phyloP scores from a whole-genome alignment of 2,888 invertebrate species.

The Tetanocera ferruginea region DNA sequence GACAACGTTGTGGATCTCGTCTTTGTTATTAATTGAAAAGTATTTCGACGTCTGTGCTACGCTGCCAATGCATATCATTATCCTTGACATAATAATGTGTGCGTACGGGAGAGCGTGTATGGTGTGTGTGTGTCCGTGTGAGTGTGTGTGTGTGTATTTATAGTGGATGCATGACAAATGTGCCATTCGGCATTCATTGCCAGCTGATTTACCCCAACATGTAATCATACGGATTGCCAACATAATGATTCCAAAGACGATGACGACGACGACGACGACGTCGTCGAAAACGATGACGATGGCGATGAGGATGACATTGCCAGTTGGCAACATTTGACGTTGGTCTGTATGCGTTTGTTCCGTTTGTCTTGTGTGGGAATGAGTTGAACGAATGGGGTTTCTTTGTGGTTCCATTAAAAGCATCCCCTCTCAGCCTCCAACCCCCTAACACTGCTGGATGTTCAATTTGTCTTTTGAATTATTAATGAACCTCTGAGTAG shows the following conservation, averaged over 20 bases:
- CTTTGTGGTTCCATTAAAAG: constrained; percentile 53
- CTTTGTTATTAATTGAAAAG: constrained; percentile 24
- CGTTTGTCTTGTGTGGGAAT: neutral
- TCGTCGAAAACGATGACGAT: constrained; percentile 20
- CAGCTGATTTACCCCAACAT: constrained; percentile 16
- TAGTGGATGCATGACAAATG: constrained; percentile 12
- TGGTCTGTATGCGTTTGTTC: neutral
- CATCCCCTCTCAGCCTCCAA: constrained; percentile 48
- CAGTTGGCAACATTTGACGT: neutral
- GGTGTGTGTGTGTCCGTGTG: constrained; percentile 4
- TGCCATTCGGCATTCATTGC: neutral
- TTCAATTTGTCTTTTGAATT: constrained; percentile 67
- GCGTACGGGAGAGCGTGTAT: neutral
- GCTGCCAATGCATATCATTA: constrained; percentile 15
- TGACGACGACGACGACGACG: constrained; percentile 13
- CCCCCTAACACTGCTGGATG: constrained; percentile 29
- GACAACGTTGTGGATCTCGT: neutral
- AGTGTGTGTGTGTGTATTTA: constrained; percentile 3
- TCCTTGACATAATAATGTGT: constrained; percentile 1
- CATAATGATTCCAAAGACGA: neutral
- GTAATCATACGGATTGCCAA: constrained; percentile 8
- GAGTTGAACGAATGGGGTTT: constrained; percentile 4
- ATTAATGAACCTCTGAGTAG: constrained; percentile 60
- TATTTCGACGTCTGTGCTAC: neutral
- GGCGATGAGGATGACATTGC: constrained; percentile 46